A percentile compares a stretch with the other conserved stretches of the same genome.
Evolutionary conservation across 2,888 invertebrate species (phyloP).

Genomic region (Petrolisthes cinctipes): DNA sequence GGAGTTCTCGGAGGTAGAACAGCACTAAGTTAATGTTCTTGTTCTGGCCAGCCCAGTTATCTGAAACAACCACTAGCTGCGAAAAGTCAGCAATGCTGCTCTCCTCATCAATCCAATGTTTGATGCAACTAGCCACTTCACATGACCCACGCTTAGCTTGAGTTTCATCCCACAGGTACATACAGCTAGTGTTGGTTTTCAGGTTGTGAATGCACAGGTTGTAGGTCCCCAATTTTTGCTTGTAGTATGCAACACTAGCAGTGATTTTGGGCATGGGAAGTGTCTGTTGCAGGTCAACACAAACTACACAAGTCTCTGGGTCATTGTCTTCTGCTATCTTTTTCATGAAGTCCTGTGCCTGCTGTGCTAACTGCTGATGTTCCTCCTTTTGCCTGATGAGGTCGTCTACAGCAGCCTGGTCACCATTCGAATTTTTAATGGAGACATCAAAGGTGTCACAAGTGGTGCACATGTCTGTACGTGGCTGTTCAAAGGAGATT

Average conservation of each 20-base stretch:
- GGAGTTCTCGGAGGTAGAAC: constrained; percentile 23
- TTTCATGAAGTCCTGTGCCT: constrained; percentile 31
- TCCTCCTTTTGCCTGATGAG: no score
- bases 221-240: no score
- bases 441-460: constrained; percentile 20
- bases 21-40: constrained; percentile 33
- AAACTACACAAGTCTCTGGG: neutral
- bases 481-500: constrained; percentile 40
- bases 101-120: constrained; percentile 13
- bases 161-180: constrained; percentile 33
- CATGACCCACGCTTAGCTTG: constrained; percentile 23
- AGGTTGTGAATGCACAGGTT: no score
- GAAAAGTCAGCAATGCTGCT: neutral
- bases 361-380: constrained; percentile 16
- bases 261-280: neutral
- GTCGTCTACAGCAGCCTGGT: neutral
- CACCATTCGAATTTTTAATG: constrained; percentile 6
- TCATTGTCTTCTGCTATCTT: neutral
- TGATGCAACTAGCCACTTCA: constrained; percentile 14
- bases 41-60: constrained; percentile 24
- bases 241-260: no score
- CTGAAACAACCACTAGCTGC: constrained; percentile 24
- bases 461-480: constrained; percentile 35
- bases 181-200: no score
- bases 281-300: neutral